Conservation (phyloP, 2,888 invertebrate species). For the Mythimna impura region DNA sequence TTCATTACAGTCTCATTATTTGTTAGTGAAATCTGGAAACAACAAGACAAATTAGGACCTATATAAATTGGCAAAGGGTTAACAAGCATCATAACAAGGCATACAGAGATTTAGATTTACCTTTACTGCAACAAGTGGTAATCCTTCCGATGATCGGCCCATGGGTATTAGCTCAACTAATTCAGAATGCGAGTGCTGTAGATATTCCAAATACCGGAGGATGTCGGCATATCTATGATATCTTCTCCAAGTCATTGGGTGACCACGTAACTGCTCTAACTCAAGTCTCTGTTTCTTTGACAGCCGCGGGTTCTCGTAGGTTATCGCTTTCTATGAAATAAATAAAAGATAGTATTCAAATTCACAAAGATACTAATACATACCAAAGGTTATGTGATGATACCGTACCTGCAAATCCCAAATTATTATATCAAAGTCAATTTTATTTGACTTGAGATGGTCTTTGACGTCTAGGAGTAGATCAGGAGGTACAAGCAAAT, state of each 20-base stretch:
- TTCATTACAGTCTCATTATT: slow-evolving; percentile 75
- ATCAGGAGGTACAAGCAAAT: slow-evolving; percentile 93
- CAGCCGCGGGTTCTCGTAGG: slow-evolving; percentile 92
- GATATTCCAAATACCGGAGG: slow-evolving; percentile 92
- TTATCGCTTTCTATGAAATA: slow-evolving; percentile 91
- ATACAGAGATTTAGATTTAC: slow-evolving; percentile 75
- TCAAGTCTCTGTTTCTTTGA: slow-evolving; percentile 91
- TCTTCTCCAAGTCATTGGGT: slow-evolving; percentile 93
- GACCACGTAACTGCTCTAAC: slow-evolving; percentile 90
- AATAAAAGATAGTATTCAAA: slow-evolving; percentile 19
- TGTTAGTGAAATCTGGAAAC: slow-evolving; percentile 79
- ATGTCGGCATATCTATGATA: slow-evolving; percentile 94
- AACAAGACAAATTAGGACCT: slow-evolving; percentile 7
- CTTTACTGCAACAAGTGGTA: slow-evolving; percentile 93
- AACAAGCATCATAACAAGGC: neutral
- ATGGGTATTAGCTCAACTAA: slow-evolving; percentile 92
- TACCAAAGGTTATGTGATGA: neutral
- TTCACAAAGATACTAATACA: neutral
- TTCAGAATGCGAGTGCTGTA: slow-evolving; percentile 92
- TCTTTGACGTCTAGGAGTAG: slow-evolving; percentile 90
- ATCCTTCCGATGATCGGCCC: slow-evolving; percentile 93
- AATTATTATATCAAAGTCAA: slow-evolving; percentile 92
- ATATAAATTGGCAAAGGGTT: neutral
- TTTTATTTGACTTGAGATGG: slow-evolving; percentile 91
- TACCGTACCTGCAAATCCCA: slow-evolving; percentile 92